Conservation (phyloP, 2,888 invertebrate genomes). For the Folsomia candida region DNA sequence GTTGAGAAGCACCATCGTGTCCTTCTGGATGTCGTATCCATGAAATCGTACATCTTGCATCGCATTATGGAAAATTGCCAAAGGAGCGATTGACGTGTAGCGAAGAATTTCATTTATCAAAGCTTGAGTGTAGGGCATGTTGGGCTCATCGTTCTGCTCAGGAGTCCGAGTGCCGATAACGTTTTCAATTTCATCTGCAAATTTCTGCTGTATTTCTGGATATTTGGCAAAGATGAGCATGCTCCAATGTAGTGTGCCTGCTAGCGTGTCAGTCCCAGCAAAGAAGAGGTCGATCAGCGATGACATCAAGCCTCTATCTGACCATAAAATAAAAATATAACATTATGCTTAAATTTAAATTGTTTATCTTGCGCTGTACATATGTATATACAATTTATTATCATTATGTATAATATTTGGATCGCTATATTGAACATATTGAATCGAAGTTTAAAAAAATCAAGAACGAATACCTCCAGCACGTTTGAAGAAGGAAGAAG, state of each 20-base stretch:
- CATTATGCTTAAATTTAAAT: too few species aligned
- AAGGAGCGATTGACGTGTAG: slow-evolving; percentile 20
- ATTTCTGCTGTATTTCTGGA: slow-evolving; percentile 70
- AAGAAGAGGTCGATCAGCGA: slow-evolving; percentile 82
- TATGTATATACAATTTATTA: background rate
- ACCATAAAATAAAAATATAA: background rate
- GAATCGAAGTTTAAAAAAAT: background rate
- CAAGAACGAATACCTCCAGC: slow-evolving; percentile 23
- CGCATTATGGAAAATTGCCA: slow-evolving; percentile 33
- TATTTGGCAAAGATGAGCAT: slow-evolving; percentile 71
- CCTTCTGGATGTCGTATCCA: slow-evolving; percentile 33
- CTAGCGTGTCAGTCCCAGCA: slow-evolving; percentile 83
- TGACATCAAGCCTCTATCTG: slow-evolving; percentile 72
- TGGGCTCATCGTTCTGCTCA: slow-evolving; percentile 61
- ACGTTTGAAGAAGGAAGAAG: slow-evolving; percentile 33
- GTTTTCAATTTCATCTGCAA: slow-evolving; percentile 73
- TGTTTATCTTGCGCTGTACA: background rate
- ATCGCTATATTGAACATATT: background rate
- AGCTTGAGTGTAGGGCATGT: slow-evolving; percentile 31
- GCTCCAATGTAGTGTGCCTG: slow-evolving; percentile 72
- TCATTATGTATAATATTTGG: background rate
- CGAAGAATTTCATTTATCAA: slow-evolving; percentile 30
- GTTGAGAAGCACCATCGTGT: slow-evolving; percentile 39
- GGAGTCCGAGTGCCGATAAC: slow-evolving; percentile 71
- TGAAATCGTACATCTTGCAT: slow-evolving; percentile 20